Evolutionary conservation across 2,797 vertebrate species (phyloP), one percentile per base, ranked within the genome.

Genomic region (Sternotherus odoratus): DNA sequence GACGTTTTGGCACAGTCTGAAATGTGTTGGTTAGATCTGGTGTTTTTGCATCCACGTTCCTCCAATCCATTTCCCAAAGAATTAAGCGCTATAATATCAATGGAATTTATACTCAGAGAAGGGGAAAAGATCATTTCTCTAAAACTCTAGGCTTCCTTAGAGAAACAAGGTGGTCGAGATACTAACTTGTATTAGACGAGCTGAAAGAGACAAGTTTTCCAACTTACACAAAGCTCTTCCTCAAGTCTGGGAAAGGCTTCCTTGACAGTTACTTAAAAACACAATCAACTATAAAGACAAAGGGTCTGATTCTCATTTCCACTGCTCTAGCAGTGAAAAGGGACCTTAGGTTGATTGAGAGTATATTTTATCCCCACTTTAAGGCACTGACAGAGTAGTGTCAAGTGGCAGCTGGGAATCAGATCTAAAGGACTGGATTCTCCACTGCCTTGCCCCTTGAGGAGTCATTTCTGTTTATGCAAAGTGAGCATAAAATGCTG

Each of bases 71-170:
- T 91, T 82, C 15, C 12, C 2, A 77, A 90, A 86, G 50, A 84
- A 77, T 86, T 85, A 79, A 26, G 90, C 84, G 95, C 91, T 46
- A 43, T 85, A 89, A 88, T 54, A 94, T 77, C 6, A 51, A 39
- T 3, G 81, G 23, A 79, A 89, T 95, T 93, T 84, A 74, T 24
- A 39, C 85, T 85, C 81, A 90, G 94, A 94, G 77, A 92, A 46
- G 24, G 30, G 83, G 43, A 50, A 33, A 46, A 95, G 93, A 13
- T 87, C 1, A 89, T 24, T 46, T 66, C 80, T 84, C 60, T 77
- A 53, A 88, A 79, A 43, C 24, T 93, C 17, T 10, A 36, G 63
- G n/a, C 63, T 66, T 66, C n/a, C 63, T 36, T 66, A 23, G n/a
- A 66, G n/a, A 66, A 19, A 66, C n/a, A 36, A 66, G n/a, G 19